These are phyloP conservation scores for Aurelia aurita complex sp. Pacific DNA, from an alignment of 30 jellyfish, hydroid and myxozoan species.

Conservation along the genomic window DNA sequence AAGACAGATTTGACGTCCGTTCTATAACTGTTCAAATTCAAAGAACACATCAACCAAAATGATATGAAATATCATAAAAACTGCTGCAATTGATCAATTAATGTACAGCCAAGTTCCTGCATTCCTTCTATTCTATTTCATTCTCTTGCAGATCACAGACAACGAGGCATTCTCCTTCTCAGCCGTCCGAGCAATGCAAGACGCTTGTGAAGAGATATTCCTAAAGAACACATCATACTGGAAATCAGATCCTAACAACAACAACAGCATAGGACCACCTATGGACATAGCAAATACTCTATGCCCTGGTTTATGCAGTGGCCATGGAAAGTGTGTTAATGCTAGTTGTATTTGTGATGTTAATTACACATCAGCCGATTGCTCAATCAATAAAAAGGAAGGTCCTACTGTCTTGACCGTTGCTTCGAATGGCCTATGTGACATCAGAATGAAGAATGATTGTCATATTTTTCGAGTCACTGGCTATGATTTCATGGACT, in stretches of 20 bases:
- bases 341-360: conserved; percentile 70
- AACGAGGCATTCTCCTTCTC: conserved; percentile 30
- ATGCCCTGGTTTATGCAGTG: conserved; percentile 76
- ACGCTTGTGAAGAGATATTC: conserved; percentile 64
- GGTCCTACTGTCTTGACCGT: conserved; percentile 53
- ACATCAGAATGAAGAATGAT: conserved; percentile 46
- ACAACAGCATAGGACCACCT: conserved; percentile 63
- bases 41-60: no score
- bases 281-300: conserved; percentile 48
- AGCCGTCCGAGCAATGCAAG: conserved; percentile 49
- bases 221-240: conserved; percentile 46
- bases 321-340: conserved; percentile 71
- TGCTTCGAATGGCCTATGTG: conserved; percentile 68
- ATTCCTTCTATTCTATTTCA: neutral
- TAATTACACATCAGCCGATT: conserved; percentile 67
- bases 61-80: no score
- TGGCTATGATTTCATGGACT: conserved; percentile 66
- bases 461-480: conserved; percentile 63
- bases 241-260: conserved; percentile 23
- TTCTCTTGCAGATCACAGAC: conserved; percentile 29
- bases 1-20: no score
- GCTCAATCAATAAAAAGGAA: conserved; percentile 42
- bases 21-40: no score
- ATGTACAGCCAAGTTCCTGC: no score
- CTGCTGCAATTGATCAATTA: no score